These are phyloP conservation scores for Accipiter cooperii DNA, from an alignment of 2,113 vertebrate species.

Conservation along the genomic window DNA sequence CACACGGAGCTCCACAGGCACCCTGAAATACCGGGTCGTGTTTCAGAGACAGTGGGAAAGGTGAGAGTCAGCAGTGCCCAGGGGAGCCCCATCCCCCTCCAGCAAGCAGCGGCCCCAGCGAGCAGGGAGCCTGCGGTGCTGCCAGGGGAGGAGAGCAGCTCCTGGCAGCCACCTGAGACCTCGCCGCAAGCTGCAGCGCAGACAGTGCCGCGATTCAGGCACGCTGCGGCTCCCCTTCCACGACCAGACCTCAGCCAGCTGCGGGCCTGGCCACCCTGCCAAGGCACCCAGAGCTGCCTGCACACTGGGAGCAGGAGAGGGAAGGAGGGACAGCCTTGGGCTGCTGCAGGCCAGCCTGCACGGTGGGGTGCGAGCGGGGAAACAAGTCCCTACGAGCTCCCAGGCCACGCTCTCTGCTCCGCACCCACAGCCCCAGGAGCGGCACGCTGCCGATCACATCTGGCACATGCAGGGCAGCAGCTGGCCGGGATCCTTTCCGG, in stretches of 20 bases:
- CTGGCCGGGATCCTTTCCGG: background rate
- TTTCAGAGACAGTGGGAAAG: background rate
- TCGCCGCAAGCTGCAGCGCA: background rate
- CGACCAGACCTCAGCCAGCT: background rate
- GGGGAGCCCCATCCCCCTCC: background rate
- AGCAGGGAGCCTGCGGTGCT: background rate
- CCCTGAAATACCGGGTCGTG: background rate
- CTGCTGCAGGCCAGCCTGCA: background rate
- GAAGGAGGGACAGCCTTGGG: background rate
- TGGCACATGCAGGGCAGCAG: background rate
- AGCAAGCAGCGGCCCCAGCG: accelerated
- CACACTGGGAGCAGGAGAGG: too few species aligned
- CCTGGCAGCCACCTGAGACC: background rate
- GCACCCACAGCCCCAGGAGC: background rate
- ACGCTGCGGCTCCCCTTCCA: background rate
- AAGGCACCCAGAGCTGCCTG: background rate
- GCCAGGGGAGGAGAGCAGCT: background rate
- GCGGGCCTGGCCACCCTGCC: background rate
- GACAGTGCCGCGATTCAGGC: background rate
- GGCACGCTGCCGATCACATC: background rate
- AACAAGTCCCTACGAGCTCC: background rate
- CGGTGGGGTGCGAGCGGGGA: background rate
- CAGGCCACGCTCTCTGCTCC: background rate
- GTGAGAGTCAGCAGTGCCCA: background rate
- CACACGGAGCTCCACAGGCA: background rate